Conservation (phyloP, 2,113 vertebrate genomes). For the Ornithorhynchus anatinus region DNA sequence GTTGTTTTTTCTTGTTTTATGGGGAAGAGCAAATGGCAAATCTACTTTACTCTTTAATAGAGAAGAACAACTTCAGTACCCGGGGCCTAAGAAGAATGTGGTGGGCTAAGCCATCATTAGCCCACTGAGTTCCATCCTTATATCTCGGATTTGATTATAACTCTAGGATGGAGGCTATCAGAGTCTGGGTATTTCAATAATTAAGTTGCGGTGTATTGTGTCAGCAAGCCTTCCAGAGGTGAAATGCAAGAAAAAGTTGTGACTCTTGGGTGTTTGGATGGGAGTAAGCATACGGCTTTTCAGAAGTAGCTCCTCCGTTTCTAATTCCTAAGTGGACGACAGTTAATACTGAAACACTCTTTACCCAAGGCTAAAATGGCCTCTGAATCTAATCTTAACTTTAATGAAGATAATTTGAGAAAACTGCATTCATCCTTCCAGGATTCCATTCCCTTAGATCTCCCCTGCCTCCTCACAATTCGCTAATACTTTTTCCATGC, state of each 20-base stretch:
- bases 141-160: constrained; percentile 42
- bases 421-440: neutral
- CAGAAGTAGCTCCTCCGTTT: constrained; percentile 32
- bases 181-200: constrained; percentile 4
- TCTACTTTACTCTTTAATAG: constrained; percentile 46
- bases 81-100: constrained; percentile 35
- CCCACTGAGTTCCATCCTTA: constrained; percentile 45
- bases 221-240: constrained; percentile 15
- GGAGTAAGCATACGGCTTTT: neutral
- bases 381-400: constrained; percentile 49
- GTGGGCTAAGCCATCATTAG: constrained; percentile 55
- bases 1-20: constrained; percentile 44
- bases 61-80: constrained; percentile 33
- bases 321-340: constrained; percentile 31
- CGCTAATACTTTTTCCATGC: constrained; percentile 14
- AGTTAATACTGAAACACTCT: constrained; percentile 22
- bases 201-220: constrained; percentile 21
- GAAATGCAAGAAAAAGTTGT: neutral
- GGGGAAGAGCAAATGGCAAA: neutral
- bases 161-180: constrained; percentile 22
- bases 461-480: neutral
- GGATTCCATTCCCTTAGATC: neutral
- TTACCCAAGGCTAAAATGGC: constrained; percentile 2
- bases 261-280: neutral
- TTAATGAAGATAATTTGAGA: constrained; percentile 18